Conservation (phyloP, 2,888 invertebrate species). For the Acronicta psi region DNA sequence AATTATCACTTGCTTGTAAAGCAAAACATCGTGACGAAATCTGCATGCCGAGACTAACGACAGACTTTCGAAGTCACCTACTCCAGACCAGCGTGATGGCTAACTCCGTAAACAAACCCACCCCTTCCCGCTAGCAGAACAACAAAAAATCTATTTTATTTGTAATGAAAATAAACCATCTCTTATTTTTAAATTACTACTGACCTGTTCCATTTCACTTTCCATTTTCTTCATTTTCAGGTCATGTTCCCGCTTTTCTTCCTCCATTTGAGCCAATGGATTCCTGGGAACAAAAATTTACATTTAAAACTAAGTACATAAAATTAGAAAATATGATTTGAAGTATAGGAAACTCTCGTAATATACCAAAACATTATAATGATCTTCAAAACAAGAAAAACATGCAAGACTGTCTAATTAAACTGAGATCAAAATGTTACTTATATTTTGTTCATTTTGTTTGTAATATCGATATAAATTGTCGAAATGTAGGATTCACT, state of each 20-base stretch:
- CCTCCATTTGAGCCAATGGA: constrained; percentile 99
- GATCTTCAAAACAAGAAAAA: constrained; percentile 20
- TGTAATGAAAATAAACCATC: too few relatives aligned
- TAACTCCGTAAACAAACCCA: too few relatives aligned
- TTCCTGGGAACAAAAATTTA: constrained; percentile 91
- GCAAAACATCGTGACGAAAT: too few relatives aligned
- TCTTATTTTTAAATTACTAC: constrained; percentile 3
- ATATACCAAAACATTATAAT: background rate
- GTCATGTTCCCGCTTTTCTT: constrained; percentile 98
- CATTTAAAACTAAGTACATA: constrained; percentile 25
- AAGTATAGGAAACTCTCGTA: constrained; percentile 3
- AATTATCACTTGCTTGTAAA: too few relatives aligned
- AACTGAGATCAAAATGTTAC: constrained; percentile 2
- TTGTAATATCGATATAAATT: constrained; percentile 10
- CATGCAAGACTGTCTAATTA: constrained; percentile 43
- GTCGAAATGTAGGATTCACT: constrained; percentile 16
- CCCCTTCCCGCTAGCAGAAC: too few relatives aligned
- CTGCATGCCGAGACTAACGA: too few relatives aligned
- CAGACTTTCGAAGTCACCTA: too few relatives aligned
- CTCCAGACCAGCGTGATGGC: too few relatives aligned
- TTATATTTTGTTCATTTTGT: too few relatives aligned
- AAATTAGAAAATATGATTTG: background rate
- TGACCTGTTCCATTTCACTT: constrained; percentile 97
- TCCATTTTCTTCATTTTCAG: constrained; percentile 99
- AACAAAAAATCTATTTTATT: too few relatives aligned